phyloP scores from a whole-genome alignment of 2,797 vertebrate genomes.

The Tangara arthus region DNA sequence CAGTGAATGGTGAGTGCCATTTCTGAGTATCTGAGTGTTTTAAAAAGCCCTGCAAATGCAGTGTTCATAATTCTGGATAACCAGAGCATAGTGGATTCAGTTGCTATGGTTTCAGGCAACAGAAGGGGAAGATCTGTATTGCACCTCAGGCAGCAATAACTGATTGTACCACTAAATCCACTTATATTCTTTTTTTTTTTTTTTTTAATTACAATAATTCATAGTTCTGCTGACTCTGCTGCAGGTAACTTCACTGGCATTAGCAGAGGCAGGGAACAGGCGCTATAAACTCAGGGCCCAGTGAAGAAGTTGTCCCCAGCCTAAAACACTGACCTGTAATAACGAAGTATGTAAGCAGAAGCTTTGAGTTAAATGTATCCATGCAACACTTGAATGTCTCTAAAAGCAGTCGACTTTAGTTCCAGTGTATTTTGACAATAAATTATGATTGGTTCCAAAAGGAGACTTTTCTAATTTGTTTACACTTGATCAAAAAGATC shows the following conservation, averaged over 20 bases:
- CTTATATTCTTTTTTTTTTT: neutral
- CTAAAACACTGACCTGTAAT: neutral
- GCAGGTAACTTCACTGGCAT: neutral
- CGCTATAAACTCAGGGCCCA: neutral
- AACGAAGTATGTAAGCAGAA: neutral
- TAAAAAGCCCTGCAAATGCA: slow-evolving; percentile 2
- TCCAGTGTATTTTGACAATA: neutral
- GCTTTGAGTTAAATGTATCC: neutral
- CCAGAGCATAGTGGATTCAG: slow-evolving; percentile 33
- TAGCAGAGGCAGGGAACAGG: neutral
- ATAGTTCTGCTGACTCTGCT: neutral
- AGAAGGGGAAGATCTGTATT: slow-evolving; percentile 24
- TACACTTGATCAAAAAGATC: neutral
- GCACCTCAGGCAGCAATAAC: slow-evolving; percentile 25
- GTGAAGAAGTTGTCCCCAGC: neutral
- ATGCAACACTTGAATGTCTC: neutral
- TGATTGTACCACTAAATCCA: slow-evolving; percentile 10
- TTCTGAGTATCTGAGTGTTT: slow-evolving; percentile 12
- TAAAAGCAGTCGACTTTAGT: neutral
- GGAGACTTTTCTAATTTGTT: neutral
- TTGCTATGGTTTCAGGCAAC: slow-evolving; percentile 61
- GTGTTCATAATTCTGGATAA: slow-evolving; percentile 12
- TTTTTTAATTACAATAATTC: neutral
- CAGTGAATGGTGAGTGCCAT: neutral
- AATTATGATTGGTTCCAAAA: neutral